Evolutionary conservation across 2,888 invertebrate genomes (phyloP), one percentile per base, ranked within the genome.

Genomic region (Smittia aterrima): DNA sequence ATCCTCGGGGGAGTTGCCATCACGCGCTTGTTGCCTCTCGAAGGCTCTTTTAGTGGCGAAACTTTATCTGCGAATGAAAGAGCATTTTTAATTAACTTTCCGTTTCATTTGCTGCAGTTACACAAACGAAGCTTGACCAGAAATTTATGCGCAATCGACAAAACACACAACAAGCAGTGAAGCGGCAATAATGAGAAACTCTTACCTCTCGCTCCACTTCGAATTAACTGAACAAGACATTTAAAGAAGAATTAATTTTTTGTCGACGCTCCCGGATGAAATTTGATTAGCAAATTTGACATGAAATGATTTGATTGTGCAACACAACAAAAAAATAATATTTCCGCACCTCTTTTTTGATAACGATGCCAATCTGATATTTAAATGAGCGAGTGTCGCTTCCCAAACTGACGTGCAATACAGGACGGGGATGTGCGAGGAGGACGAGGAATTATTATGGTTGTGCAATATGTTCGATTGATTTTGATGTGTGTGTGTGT

Each of bases 1-100:
- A 81, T 82, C 75, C 80, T 80, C 58, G 81, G 79, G 24, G 80
- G 79, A 25, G 79, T 78, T 74, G 80, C 70, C 13, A 79, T 79
- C n/a, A 38, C 66, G 1, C 58, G 58, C 11, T 24, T 7, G 13
- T 6, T n/a, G 2, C 58, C 47, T 9, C 32, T 32, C 47, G 47
- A 13, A 6, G n/a, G 3, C 47, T 47, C 47, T 16, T n/a, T 6
- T 2, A 47, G 47, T 16, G 16, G 16, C 47, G 18, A 22, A 9
- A n/a, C 4, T 18, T 58, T 58, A 3, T 58, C 58, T 58, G 58
- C 58, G 22, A 58, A 58, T 18, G 18, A 3, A 2, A 11, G 16
- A n/a, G 47, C 4, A 47, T 6, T n/a, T 47, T 32, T 32, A 32
- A 32, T 32, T 32, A 32, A 32, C 32, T 32, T 32, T 32, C 32